These are phyloP conservation scores for Sebastes trivittatus DNA, from an alignment of 2,797 vertebrate genomes.

Conservation along the genomic window DNA sequence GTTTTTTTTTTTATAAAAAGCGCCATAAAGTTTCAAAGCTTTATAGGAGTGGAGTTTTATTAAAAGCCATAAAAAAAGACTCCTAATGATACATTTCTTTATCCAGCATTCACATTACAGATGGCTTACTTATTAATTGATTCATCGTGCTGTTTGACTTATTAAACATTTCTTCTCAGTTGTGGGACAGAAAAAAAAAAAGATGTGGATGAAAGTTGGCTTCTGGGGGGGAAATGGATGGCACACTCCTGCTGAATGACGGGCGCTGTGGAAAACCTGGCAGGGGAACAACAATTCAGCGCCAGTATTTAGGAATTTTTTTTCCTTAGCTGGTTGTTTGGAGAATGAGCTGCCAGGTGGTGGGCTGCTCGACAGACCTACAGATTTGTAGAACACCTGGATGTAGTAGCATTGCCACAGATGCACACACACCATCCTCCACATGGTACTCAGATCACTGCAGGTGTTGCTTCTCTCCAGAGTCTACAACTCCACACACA, in stretches of 20 bases:
- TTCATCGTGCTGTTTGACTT: constrained; percentile 60
- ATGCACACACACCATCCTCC: constrained; percentile 39
- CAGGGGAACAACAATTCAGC: constrained; percentile 37
- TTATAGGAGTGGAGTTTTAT: constrained; percentile 63
- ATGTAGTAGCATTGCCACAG: constrained; percentile 30
- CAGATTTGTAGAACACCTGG: constrained; percentile 59
- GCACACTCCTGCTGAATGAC: constrained; percentile 53
- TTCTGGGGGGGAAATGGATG: constrained; percentile 52
- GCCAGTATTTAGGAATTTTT: constrained; percentile 33
- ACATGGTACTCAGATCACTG: constrained; percentile 53
- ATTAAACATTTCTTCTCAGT: constrained; percentile 49
- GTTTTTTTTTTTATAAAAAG: constrained; percentile 56
- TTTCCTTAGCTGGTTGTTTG: constrained; percentile 45
- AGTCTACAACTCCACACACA: constrained; percentile 1
- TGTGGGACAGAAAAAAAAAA: constrained; percentile 23
- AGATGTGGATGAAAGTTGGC: constrained; percentile 18
- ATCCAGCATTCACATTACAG: constrained; percentile 46
- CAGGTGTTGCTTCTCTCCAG: constrained; percentile 58
- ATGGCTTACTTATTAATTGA: constrained; percentile 70
- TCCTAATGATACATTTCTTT: constrained; percentile 58
- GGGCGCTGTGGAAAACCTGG: constrained; percentile 57
- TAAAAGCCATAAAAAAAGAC: constrained; percentile 65
- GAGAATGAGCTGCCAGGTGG: constrained; percentile 38
- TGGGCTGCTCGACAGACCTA: constrained; percentile 20
- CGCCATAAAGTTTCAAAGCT: constrained; percentile 61